These are phyloP conservation scores for Brachionus plicatilis DNA, from an alignment of 1,140 invertebrate genomes.

Conservation along the genomic window DNA sequence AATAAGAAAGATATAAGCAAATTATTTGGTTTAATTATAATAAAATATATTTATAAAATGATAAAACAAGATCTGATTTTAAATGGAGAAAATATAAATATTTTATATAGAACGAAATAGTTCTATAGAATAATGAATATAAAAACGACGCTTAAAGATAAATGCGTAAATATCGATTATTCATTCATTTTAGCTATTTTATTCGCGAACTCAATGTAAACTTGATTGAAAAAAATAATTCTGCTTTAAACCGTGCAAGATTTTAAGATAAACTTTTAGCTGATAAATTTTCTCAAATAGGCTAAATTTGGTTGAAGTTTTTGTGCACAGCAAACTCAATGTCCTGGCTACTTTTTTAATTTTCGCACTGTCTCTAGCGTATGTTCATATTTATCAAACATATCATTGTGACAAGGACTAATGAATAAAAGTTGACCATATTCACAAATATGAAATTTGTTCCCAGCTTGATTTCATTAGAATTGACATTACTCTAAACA, in stretches of 20 bases:
- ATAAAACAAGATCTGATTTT: constrained; percentile 26
- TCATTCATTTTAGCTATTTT: background rate
- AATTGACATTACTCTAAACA: too few relatives aligned
- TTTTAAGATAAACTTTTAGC: background rate
- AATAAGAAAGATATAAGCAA: background rate
- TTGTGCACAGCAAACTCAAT: background rate
- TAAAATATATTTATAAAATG: constrained; percentile 6
- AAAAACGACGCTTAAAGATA: constrained; percentile 12
- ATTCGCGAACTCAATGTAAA: background rate
- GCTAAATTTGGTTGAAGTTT: background rate
- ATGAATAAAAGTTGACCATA: too few relatives aligned
- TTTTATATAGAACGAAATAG: background rate
- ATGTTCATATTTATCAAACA: too few relatives aligned
- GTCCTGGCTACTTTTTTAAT: background rate
- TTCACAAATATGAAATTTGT: too few relatives aligned
- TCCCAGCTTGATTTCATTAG: too few relatives aligned
- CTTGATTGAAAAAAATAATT: background rate
- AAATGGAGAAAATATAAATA: constrained; percentile 9
- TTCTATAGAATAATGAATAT: background rate
- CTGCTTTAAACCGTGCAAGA: background rate
- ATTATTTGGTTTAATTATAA: background rate
- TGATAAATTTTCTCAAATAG: background rate
- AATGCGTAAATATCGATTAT: constrained; percentile 28
- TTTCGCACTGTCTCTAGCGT: too few relatives aligned
- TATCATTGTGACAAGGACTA: too few relatives aligned